Evolutionary conservation across 2,113 vertebrate genomes (phyloP).

Genomic region (Speoplatyrhinus poulsoni): DNA sequence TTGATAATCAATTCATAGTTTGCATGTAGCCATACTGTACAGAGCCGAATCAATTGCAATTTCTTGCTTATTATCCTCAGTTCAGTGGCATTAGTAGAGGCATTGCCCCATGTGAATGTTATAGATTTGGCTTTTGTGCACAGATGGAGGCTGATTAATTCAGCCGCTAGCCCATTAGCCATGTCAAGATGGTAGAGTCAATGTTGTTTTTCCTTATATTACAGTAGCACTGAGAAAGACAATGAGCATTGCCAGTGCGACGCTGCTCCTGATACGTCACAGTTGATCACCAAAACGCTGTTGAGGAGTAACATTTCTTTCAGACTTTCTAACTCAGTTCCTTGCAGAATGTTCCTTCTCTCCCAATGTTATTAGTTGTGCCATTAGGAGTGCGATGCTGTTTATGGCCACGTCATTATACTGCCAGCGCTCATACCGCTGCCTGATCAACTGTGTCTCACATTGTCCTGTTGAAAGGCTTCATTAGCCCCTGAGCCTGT

Average conservation of each 20-base stretch:
- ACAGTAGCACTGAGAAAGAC: conserved; percentile 32
- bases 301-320: conserved; percentile 35
- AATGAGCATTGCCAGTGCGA: conserved; percentile 47
- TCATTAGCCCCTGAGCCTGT: conserved; percentile 3
- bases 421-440: neutral
- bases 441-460: neutral
- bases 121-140: conserved; percentile 43
- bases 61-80: conserved; percentile 20
- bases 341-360: neutral
- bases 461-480: neutral
- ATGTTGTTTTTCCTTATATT: conserved; percentile 28
- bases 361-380: neutral
- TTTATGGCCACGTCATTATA: conserved; percentile 1
- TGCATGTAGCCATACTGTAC: conserved; percentile 5
- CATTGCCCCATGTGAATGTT: conserved; percentile 17
- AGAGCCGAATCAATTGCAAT: conserved; percentile 37
- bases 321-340: conserved; percentile 8
- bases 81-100: conserved; percentile 22
- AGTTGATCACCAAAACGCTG: conserved; percentile 43
- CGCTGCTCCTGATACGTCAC: conserved; percentile 20
- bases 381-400: neutral
- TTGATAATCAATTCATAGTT: conserved; percentile 10
- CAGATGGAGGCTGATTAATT: conserved; percentile 58
- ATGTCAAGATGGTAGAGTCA: conserved; percentile 31
- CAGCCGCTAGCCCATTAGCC: conserved; percentile 48